Conservation (phyloP, 2,113 vertebrate species). For the Lycocorax pyrrhopterus region DNA sequence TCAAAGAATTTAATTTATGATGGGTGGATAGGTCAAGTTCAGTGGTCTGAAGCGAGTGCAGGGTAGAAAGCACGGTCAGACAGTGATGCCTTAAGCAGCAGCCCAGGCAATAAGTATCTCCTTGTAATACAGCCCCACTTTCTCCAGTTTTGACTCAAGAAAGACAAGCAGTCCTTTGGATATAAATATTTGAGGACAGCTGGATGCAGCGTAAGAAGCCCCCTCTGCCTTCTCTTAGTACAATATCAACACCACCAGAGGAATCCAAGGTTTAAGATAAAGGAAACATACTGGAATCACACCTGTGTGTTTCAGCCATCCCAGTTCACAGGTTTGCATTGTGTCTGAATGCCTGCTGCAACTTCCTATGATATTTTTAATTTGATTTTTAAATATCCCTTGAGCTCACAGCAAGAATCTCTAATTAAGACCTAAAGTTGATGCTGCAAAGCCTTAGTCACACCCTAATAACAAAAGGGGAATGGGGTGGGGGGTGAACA, state of each 20-base stretch:
- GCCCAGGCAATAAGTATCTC: background rate
- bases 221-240: background rate
- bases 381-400: background rate
- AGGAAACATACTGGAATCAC: background rate
- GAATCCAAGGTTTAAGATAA: background rate
- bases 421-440: constrained; percentile 39
- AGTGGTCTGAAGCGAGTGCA: constrained; percentile 32
- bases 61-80: background rate
- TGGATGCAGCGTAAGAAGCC: background rate
- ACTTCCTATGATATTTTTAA: background rate
- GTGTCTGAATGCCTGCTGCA: background rate
- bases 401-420: background rate
- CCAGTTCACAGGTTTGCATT: background rate
- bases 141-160: background rate
- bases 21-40: constrained; percentile 53
- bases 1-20: constrained; percentile 74
- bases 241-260: background rate
- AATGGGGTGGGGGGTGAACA: background rate
- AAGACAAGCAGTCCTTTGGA: background rate
- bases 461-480: constrained; percentile 55
- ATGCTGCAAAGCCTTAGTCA: constrained; percentile 47
- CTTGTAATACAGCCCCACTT: background rate
- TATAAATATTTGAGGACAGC: background rate
- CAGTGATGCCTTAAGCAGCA: constrained; percentile 37
- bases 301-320: background rate